Evolutionary conservation across 2,113 vertebrate species (phyloP).

Genomic region (Elachura formosa): DNA sequence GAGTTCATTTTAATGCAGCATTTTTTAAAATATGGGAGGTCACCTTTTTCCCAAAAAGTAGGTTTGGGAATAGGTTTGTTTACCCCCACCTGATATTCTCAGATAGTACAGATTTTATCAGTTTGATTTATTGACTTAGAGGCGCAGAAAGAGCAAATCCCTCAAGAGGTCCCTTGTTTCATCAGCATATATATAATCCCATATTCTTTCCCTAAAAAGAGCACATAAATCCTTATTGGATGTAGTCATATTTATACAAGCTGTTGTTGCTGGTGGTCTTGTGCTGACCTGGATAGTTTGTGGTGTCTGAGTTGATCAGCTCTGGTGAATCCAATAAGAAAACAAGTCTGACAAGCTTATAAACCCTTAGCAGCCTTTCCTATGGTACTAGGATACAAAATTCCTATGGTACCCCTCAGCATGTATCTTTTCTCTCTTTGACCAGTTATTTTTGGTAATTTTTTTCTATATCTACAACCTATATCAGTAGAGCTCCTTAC

Average conservation of each 20-base stretch:
- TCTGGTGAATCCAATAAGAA: neutral
- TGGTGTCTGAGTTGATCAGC: neutral
- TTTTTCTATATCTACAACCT: neutral
- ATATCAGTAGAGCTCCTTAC: neutral
- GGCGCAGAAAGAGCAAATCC: neutral
- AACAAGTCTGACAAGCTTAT: neutral
- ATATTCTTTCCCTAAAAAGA: neutral
- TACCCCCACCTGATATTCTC: neutral
- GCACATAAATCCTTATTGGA: neutral
- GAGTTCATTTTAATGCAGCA: neutral
- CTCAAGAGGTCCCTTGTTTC: neutral
- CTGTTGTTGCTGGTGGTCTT: neutral
- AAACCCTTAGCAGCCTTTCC: neutral
- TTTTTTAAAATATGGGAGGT: neutral
- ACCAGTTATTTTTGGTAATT: neutral
- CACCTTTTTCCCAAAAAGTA: neutral
- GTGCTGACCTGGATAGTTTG: neutral
- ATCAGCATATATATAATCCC: neutral
- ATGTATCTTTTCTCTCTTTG: neutral
- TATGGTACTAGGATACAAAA: no score
- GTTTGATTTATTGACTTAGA: neutral
- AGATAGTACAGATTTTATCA: neutral
- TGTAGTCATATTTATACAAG: fast-evolving
- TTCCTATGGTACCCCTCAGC: neutral
- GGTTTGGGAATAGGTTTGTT: neutral